Percentiles rank a stretch among this genome's conserved stretches.
Conservation (phyloP, 1,140 invertebrate species). For the Trypoxylus dichotomus region DNA sequence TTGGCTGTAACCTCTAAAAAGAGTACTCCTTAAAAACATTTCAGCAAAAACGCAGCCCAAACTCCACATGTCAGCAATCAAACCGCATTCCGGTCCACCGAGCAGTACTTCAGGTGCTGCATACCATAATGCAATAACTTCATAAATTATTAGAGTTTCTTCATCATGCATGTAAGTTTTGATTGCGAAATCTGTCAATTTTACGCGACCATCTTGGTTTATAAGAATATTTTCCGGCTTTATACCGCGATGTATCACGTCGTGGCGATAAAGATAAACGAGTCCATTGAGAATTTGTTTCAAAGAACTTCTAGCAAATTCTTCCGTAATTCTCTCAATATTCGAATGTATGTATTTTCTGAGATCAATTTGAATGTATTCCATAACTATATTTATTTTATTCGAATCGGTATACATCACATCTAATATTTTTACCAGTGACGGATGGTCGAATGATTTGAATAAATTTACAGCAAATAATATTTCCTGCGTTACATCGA, state of each 20-base stretch:
- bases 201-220: conserved; percentile 84
- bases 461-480: background rate
- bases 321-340: background rate
- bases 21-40: conserved; percentile 78
- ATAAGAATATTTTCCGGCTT: conserved; percentile 96
- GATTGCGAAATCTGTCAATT: conserved; percentile 96
- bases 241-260: conserved; percentile 86
- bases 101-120: conserved; percentile 95
- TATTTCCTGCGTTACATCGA: background rate
- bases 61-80: conserved; percentile 94
- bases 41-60: conserved; percentile 94
- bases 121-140: conserved; percentile 62
- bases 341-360: background rate
- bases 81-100: conserved; percentile 84
- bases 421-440: background rate
- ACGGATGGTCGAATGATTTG: background rate
- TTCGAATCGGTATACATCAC: background rate
- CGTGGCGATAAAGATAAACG: conserved; percentile 80
- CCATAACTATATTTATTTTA: background rate
- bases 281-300: conserved; percentile 82
- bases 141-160: conserved; percentile 61
- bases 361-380: background rate
- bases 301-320: conserved; percentile 66
- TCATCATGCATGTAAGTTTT: conserved; percentile 76
- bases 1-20: conserved; percentile 93